Base-by-base conservation (phyloP, 30 jellyfish, hydroid and myxozoan species). In the Nemopilema nomurai region DNA sequence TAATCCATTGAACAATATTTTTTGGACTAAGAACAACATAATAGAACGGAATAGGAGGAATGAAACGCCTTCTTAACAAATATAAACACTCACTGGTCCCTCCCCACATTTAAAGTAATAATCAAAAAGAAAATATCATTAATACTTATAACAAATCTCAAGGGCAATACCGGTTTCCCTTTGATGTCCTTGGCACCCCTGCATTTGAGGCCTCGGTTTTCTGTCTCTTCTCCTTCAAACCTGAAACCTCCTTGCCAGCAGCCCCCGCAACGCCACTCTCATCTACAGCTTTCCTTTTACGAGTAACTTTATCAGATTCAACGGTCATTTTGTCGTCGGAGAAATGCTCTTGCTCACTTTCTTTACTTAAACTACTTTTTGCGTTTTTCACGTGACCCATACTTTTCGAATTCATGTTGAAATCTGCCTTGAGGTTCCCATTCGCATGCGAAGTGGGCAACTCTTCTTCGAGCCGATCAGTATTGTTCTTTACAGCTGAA, bases 161-260 rank as follows among this genome's bases (percentile, higher is more conserved):
- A 41, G 0, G 1, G 20, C 20, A 21, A 4, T 62, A 85, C 94
- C 89, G 67, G 32, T 74, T 75, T 49, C 91, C 88, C 49, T 69
- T 57, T 51, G 88, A 69, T 26, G 74, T 71, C 18, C 68, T 85
- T 3, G 50, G 20, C n/a, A 69, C 33, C 8, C 23, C 80, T 22
- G 26, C 67, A 20, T 25, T 28, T 3, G 49, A 6, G 8, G 63
- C 65, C 3, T 30, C 79, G 24, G 67, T 50, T 7, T 41, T 70
- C 41, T 21, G 71, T 82, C 31, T 53, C 57, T 70, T 82, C 28
- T 49, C 33, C 31, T 65, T 79, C 81, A 31, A 57, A 17, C 70
- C 79, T 3, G 51, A 51, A 52, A 79, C 85, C 26, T 79, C 68
- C 22, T 79, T 65, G 64, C 69, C 30, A 26, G 65, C 68, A 26